phyloP scores from a whole-genome alignment of 37 sponge, comb jelly and placozoan genomes.

The Cliona cf. orientalis region DNA sequence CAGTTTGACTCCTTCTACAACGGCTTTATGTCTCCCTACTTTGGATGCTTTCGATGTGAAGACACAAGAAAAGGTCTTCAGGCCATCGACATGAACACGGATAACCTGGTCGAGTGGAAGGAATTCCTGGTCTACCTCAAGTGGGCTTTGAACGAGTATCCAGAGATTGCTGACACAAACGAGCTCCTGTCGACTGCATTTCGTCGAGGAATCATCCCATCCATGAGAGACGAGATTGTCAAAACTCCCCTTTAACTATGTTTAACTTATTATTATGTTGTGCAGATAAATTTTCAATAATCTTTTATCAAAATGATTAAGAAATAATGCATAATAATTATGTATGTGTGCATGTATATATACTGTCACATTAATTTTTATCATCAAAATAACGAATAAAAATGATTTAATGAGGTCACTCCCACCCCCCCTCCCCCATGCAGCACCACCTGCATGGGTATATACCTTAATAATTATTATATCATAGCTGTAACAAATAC shows the following conservation, averaged over 20 bases:
- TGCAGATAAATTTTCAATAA: too few relatives aligned
- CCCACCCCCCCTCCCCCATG: too few relatives aligned
- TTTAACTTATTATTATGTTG: neutral
- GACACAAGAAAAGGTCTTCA: conserved; percentile 60
- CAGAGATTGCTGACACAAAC: conserved; percentile 39
- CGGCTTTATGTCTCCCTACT: conserved; percentile 89
- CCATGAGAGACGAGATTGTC: conserved; percentile 75
- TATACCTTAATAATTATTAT: too few relatives aligned
- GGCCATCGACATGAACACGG: conserved; percentile 84
- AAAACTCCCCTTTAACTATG: too few relatives aligned
- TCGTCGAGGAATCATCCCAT: conserved; percentile 80
- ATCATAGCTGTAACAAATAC: too few relatives aligned
- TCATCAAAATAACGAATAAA: too few relatives aligned
- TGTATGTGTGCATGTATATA: too few relatives aligned
- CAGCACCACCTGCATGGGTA: too few relatives aligned
- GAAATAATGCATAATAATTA: too few relatives aligned
- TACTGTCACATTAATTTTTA: too few relatives aligned
- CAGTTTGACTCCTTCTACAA: conserved; percentile 84
- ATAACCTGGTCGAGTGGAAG: conserved; percentile 81
- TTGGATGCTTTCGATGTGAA: conserved; percentile 86
- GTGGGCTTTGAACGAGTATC: conserved; percentile 88
- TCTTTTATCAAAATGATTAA: too few relatives aligned
- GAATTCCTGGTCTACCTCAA: conserved; percentile 85
- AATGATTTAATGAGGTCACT: too few relatives aligned
- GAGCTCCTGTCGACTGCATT: conserved; percentile 69